These are phyloP conservation scores for Drosophila melanocephala DNA, from an alignment of 2,888 invertebrate genomes.

Conservation along the genomic window DNA sequence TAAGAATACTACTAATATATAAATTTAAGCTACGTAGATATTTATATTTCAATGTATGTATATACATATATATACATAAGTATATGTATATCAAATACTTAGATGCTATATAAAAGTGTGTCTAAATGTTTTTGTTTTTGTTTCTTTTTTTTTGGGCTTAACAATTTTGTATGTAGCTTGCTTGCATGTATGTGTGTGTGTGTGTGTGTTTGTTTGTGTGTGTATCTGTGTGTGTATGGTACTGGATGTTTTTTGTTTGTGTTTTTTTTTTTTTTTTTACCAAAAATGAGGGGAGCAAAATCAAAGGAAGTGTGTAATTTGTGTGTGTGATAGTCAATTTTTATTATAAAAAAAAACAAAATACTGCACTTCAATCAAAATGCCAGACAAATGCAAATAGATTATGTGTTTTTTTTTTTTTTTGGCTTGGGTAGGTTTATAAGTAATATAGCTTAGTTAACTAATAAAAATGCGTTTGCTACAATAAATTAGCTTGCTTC, in stretches of 20 bases:
- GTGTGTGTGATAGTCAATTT: conserved; percentile 10
- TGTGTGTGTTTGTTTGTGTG: conserved; percentile 43
- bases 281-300: conserved; percentile 57
- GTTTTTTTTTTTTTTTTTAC: conserved; percentile 14
- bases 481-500: conserved; percentile 44
- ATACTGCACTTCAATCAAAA: conserved; percentile 48
- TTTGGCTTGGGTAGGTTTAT: conserved; percentile 8
- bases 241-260: conserved; percentile 7
- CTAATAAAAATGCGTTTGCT: conserved; percentile 50
- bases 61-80: conserved; percentile 6
- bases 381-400: conserved; percentile 57
- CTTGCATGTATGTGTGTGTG: conserved; percentile 51
- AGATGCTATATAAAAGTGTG: conserved; percentile 42
- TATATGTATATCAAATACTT: conserved; percentile 20
- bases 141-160: conserved; percentile 34
- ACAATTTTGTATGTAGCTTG: conserved; percentile 56
- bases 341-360: conserved; percentile 8
- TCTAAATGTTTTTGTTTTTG: conserved; percentile 35
- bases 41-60: conserved; percentile 18
- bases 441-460: conserved; percentile 39
- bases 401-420: conserved; percentile 6
- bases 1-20: conserved; percentile 34
- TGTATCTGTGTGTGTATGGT: conserved; percentile 35
- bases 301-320: conserved; percentile 23
- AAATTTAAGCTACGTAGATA: conserved; percentile 18